Conservation (phyloP, 2,113 vertebrate genomes). For the Mirounga angustirostris region DNA sequence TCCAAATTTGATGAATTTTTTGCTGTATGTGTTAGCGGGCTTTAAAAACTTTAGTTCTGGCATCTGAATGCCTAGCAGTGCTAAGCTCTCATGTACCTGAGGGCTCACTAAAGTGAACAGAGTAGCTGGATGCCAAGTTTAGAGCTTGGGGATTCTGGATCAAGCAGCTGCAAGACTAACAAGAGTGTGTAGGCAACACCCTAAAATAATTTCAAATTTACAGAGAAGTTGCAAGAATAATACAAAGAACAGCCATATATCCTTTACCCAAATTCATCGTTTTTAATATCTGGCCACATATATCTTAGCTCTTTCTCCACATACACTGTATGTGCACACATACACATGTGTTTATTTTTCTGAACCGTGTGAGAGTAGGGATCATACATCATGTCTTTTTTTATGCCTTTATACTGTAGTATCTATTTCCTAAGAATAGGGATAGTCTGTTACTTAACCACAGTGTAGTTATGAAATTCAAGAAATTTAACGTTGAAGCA, state of each 20-base stretch:
- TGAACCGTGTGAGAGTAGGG: background rate
- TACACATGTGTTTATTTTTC: background rate
- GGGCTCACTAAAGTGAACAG: background rate
- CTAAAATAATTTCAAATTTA: slow-evolving; percentile 12
- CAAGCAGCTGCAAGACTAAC: background rate
- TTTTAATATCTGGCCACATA: background rate
- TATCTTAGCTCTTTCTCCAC: background rate
- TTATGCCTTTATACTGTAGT: background rate
- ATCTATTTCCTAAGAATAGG: background rate
- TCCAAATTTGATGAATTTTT: background rate
- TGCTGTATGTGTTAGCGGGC: background rate
- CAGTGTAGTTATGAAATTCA: background rate
- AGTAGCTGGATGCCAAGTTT: background rate
- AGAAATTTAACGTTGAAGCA: background rate
- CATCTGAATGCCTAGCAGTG: background rate
- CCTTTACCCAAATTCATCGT: background rate
- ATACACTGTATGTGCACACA: background rate
- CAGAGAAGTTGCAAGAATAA: background rate
- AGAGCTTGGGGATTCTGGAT: background rate
- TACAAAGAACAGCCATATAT: background rate
- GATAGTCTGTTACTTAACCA: background rate
- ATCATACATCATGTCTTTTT: background rate
- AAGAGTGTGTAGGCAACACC: background rate
- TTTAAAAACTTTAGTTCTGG: background rate
- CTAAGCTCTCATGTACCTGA: background rate